Base-by-base conservation (phyloP, 2,888 invertebrate species). In the Tenthredo scrophulariae region DNA sequence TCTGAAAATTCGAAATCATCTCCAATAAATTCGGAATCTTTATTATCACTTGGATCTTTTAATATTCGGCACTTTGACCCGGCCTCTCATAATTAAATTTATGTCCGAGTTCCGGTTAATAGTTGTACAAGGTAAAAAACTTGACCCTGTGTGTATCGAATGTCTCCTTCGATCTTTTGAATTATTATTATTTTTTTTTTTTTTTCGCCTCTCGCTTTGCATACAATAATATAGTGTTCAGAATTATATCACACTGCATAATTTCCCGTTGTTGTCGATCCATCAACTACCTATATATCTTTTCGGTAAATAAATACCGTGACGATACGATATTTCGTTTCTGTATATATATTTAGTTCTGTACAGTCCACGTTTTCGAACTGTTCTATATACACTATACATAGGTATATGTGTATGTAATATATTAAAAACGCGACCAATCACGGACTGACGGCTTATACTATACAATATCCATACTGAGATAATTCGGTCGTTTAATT, bases 401-500 rank as follows among this genome's bases (percentile, higher is more conserved):
- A 18, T 40, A 40, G 7, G 1, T 40, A 46, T 46, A 13, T 15
- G 4, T 50, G 5, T 50, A 50, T 18, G 0, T 5, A 18, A 50
- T 50, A 18, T 50, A 50, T 50, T 5, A 18, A 50, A 50, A 18
- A 50, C 50, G 50, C 50, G 50, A 50, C 18, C 50, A 50, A n/a
- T 50, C 50, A 50, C 50, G 50, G 50, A n/a, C 50, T 18, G 50
- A n/a, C 18, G 18, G n/a, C 43, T 43, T 43, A 50, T 13, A 50
- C 50, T n/a, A 50, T 50, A 50, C 18, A n/a, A 50, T 50, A 50
- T 50, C 50, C 50, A 50, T n/a, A 18, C 50, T 5, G 50, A n/a
- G 50, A n/a, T 10, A 70, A 70, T 37, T 37, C 70, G 37, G 70
- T 18, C 29, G 70, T 70, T 70, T 70, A 70, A 70, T 70, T 70